Evolutionary conservation across 2,888 invertebrate genomes (phyloP), one percentile per base, ranked within the genome.

Genomic region (Nasonovia ribisnigri): DNA sequence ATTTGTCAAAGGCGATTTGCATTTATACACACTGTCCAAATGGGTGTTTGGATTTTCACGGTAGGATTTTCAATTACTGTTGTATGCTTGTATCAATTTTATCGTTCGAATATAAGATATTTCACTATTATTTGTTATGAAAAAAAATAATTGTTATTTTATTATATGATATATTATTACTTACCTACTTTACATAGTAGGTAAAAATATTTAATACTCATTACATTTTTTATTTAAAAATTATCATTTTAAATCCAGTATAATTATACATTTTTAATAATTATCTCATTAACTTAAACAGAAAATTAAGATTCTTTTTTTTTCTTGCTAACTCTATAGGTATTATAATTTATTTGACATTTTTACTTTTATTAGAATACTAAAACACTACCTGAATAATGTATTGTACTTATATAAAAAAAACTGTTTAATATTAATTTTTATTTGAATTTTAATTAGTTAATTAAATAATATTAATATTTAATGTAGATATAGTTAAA

Each of bases 1-100:
- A 0, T 96, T 97, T 84, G 88, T 89, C 90, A 91, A 93, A 90
- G 94, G 94, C 48, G 90, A 94, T 42, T 89, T 94, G 51, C 67
- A 91, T 29, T 36, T 94, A 42, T 67, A 88, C 24, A 92, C 92
- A 3, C n/a, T 94, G 26, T 94, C 94, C 26, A 54, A 92, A 24
- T 94, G 94, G 94, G 94, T 95, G n/a, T 87, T 95, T 43, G 94
- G 88, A 26, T 92, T 94, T 77, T 84, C 93, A 4, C 57, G 94
- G 94, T 94, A 84, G 2, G 46, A n/a, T 48, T 20, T 29, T 86
- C 2, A 46, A 86, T 48, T 48, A 6, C 8, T 46, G 4, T 46
- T 36, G 77, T 42, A 16, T 24, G 13, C 51, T 51, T 54, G 20
- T 4, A 54, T 36, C 2, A 36, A 36, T 77, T 36, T 6, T 77